A percentile compares a stretch with the other conserved stretches of the same genome.
phyloP scores from a whole-genome alignment of 2,888 invertebrate genomes.

The Agriopis marginaria region DNA sequence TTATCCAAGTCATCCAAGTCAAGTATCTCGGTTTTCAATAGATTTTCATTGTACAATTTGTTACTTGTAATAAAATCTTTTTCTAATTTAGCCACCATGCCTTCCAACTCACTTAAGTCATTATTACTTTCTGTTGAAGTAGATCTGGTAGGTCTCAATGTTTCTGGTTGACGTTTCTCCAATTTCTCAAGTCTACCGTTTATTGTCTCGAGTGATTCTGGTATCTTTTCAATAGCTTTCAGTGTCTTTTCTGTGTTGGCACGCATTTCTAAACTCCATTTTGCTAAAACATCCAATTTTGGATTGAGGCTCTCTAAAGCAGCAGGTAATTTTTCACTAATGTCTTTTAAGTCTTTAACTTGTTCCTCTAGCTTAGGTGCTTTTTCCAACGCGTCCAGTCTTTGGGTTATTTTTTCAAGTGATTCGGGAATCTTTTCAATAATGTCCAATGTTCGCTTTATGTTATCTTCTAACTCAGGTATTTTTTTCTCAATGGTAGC shows the following conservation, averaged over 20 bases:
- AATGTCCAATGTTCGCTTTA: not conserved
- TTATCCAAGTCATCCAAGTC: not conserved
- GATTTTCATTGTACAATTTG: not conserved
- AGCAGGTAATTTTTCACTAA: not conserved
- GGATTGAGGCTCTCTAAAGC: not conserved
- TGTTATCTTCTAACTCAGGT: slow-evolving; percentile 1
- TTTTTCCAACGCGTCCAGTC: slow-evolving; percentile 2
- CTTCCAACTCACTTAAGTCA: not conserved
- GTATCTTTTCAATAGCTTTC: not conserved
- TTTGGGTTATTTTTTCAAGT: slow-evolving; percentile 7
- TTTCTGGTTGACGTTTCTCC: not conserved
- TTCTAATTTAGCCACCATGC: not conserved
- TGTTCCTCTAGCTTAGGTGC: not conserved
- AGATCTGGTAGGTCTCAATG: not conserved
- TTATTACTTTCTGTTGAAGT: not conserved
- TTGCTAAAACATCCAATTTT: not conserved
- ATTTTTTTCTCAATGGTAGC: not conserved
- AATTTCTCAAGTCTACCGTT: not conserved
- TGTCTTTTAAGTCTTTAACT: not conserved
- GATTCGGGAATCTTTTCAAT: slow-evolving; percentile 1
- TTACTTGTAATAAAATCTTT: slow-evolving; percentile 1
- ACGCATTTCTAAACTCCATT: not conserved
- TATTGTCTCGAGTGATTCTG: not conserved
- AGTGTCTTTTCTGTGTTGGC: not conserved
- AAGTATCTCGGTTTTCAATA: not conserved